Evolutionary conservation across 2,113 vertebrate species (phyloP), one percentile per base, ranked within the genome.

Genomic region (Amblyornis subalaris): DNA sequence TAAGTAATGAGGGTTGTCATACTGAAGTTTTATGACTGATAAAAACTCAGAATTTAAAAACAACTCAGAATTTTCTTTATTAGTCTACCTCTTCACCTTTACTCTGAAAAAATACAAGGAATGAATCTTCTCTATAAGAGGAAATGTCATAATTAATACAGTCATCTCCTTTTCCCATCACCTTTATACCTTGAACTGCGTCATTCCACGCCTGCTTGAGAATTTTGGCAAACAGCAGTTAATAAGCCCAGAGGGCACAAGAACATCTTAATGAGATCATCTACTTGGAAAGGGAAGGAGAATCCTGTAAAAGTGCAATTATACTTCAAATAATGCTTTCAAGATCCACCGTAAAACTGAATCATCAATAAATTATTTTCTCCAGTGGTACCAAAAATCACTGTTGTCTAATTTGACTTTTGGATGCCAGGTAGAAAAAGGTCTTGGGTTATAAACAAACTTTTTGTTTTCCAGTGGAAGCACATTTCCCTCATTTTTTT

Each of bases 181-280:
- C 6, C 28, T 29, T 51, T 57, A 29, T 29, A 44, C 9, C 33
- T 44, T 33, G 10, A 55, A 69, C 88, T 61, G 97, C 90, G 24
- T 97, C 89, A 98, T 95, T 80, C 97, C 96, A 87, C 81, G 74
- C 61, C 58, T 95, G 44, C 38, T 65, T 33, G 92, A 96, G 67
- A 98, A 97, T n/a, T 85, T 55, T 55, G 97, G 88, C 29, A 92
- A 23, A 91, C 94, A 96, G 29, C 82, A 77, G 11, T 79, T 69
- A 75, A 62, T 35, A 61, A 78, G 35, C 65, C 95, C 97, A 21
- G 5, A 60, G n/a, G 60, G 36, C 25, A 5, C 5, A 65, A 66
- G 54, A 67, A 38, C 38, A 36, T 31, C 47, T 54, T 78, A 51
- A 75, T 35, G 42, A 91, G 22, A 87, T 10, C 7, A 61, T 42